A percentile compares a stretch with the other conserved stretches of the same genome.
Evolutionary conservation across 2,113 vertebrate species (phyloP).

Genomic region (Pholis gunnellus): DNA sequence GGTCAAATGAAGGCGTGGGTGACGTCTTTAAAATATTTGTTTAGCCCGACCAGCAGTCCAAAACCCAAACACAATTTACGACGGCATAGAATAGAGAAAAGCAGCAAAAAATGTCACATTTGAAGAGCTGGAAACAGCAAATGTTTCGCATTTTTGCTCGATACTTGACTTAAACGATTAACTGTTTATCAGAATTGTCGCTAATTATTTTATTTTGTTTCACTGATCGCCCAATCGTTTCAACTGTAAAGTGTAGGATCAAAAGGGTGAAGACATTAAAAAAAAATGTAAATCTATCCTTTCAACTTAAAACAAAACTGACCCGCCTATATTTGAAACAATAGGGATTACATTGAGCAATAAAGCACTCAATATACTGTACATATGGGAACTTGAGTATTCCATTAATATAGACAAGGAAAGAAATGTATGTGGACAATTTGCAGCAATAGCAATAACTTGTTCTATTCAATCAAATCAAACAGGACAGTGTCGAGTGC

Average conservation of each 20-base stretch:
- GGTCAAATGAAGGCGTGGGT: not conserved
- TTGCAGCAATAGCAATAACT: not conserved
- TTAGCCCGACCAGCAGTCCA: not conserved
- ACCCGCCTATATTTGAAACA: not conserved
- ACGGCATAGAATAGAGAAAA: not conserved
- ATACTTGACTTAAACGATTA: not conserved
- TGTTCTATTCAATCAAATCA: conserved; percentile 18
- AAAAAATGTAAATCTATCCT: not conserved
- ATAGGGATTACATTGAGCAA: not conserved
- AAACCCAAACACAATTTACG: not conserved
- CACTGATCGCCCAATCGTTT: not conserved
- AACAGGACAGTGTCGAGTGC: not conserved
- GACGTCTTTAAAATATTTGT: not conserved
- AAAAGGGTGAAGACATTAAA: too few species aligned
- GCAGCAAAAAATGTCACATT: not conserved
- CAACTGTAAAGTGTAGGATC: not conserved
- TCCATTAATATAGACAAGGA: not conserved
- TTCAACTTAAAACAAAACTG: not conserved
- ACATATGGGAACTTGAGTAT: not conserved
- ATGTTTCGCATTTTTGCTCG: not conserved
- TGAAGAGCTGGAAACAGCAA: not conserved
- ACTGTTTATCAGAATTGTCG: not conserved
- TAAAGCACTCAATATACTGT: not conserved
- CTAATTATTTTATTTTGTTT: not conserved
- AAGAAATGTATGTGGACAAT: conserved; percentile 2